Base-by-base conservation (phyloP, 2,113 vertebrate species). In the Butorides virescens region DNA sequence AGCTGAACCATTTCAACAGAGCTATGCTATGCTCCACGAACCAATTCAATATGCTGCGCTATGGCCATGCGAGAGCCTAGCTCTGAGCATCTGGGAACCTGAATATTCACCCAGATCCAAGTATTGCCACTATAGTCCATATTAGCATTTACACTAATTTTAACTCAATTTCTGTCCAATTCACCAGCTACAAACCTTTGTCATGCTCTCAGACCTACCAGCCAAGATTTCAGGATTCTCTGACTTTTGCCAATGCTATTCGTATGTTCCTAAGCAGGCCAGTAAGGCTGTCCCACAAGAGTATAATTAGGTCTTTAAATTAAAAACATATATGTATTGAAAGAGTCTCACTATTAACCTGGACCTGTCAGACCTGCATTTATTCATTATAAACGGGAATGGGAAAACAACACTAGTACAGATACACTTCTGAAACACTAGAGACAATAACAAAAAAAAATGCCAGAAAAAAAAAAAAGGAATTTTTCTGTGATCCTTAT, bases 401-500 rank as follows among this genome's bases (percentile, higher is more conserved):
- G 52, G 63, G 52, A 75, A 81, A 94, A 46, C 14, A 86, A 15
- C 39, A 10, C 20, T 70, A 93, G 66, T 62, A 86, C 73, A 91
- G 53, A 90, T 58, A 59, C 19, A 84, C 66, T 77, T 93, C 94
- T 96, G 63, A 93, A 94, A 32, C 72, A 91, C 79, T 70, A 86
- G 36, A 94, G 84, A 97, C 82, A 95, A 90, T 36, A 88, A 83
- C 15, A 74, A 68, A 80, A 92, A 44, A 44, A 44, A 47, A 20
- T 30, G 15, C 13, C n/a, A 66, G 44, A 1, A 12, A 58, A 95
- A 95, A 47, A 78, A 7, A 63, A 52, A 46, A 46, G 20, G 8
- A 55, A 88, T 89, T 81, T 81, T 93, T 77, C 92, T 96, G 67
- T 97, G 81, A 96, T 97, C 97, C 96, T 97, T 97, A 98, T 98